Conservation (phyloP, 2,113 vertebrate genomes). For the Mobula hypostoma region DNA sequence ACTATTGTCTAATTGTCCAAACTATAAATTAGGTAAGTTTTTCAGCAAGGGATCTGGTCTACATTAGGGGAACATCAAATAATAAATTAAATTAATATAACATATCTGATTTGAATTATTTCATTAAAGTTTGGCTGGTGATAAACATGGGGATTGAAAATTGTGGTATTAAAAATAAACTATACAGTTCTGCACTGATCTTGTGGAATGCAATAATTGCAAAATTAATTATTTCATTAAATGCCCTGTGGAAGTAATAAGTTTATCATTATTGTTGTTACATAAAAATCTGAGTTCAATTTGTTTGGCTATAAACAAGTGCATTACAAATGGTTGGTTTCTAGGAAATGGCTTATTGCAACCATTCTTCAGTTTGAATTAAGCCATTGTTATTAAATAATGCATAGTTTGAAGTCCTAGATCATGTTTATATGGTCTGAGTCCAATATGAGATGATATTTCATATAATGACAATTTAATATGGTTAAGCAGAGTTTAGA, state of each 20-base stretch:
- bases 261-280: background rate
- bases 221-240: background rate
- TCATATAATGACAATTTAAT: background rate
- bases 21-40: background rate
- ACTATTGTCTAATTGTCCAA: background rate
- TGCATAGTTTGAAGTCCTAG: constrained; percentile 23
- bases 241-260: background rate
- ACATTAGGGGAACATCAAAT: background rate
- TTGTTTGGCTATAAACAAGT: background rate
- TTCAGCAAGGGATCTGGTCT: background rate
- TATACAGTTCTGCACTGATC: background rate
- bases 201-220: background rate
- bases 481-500: background rate
- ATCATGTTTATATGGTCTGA: background rate
- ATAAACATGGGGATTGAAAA: background rate
- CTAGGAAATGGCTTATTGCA: constrained; percentile 5
- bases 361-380: background rate
- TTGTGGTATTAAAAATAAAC: background rate
- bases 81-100: background rate
- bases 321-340: background rate
- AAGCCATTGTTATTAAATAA: background rate
- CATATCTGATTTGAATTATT: background rate
- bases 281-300: constrained; percentile 24
- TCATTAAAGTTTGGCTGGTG: background rate
- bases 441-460: constrained; percentile 14